Evolutionary conservation across 2,113 vertebrate species (phyloP).

Genomic region (Catharus bicknelli): DNA sequence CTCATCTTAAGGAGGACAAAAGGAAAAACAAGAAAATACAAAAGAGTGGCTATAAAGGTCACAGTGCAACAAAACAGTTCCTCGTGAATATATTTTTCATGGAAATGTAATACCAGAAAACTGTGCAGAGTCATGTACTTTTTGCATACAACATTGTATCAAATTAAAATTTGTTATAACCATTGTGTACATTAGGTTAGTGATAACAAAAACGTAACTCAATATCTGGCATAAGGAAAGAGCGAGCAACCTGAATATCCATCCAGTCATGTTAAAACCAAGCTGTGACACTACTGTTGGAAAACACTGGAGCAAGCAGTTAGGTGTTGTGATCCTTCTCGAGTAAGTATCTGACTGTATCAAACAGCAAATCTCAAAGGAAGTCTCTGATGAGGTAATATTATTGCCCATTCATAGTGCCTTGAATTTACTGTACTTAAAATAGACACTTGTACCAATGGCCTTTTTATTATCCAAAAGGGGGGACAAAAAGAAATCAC

Average conservation of each 20-base stretch:
- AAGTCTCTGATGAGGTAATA: constrained; percentile 70
- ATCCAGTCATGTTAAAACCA: constrained; percentile 43
- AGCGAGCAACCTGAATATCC: constrained; percentile 62
- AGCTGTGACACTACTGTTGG: constrained; percentile 58
- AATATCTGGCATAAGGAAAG: constrained; percentile 72
- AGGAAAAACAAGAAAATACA: background rate
- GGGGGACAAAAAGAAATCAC: constrained; percentile 53
- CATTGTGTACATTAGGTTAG: constrained; percentile 77
- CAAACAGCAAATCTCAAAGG: constrained; percentile 63
- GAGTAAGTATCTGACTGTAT: constrained; percentile 58
- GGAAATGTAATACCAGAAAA: constrained; percentile 60
- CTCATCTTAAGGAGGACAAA: background rate
- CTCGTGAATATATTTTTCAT: constrained; percentile 54
- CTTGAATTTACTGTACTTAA: constrained; percentile 75
- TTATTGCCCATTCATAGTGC: constrained; percentile 70
- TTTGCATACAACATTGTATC: constrained; percentile 75
- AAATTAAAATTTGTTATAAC: constrained; percentile 80
- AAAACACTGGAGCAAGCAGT: constrained; percentile 43
- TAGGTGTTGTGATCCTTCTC: constrained; percentile 38
- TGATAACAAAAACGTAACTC: constrained; percentile 78
- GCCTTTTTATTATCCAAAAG: constrained; percentile 81
- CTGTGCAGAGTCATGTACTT: constrained; percentile 64
- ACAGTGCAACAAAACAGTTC: constrained; percentile 54
- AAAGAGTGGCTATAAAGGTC: constrained; percentile 61
- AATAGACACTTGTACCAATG: constrained; percentile 76